A percentile compares a stretch with the other conserved stretches of the same genome.
These are phyloP conservation scores for Cyanoramphus novaezelandiae DNA, from an alignment of 2,113 vertebrate species.

Conservation along the genomic window DNA sequence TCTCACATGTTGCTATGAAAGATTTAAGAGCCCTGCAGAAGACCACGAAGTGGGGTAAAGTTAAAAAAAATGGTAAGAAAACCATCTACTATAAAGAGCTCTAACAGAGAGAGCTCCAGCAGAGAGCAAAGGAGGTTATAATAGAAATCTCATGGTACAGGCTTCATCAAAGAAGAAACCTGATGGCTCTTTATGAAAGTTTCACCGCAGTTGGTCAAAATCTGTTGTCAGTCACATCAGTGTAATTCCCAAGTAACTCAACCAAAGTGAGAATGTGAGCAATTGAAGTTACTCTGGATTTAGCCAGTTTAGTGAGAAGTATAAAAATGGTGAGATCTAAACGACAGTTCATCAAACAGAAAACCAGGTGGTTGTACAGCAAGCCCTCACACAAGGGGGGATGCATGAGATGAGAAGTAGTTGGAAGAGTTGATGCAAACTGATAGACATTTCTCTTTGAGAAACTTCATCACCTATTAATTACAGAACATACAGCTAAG, in stretches of 20 bases:
- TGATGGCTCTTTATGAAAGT: not conserved
- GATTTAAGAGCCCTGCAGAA: slow-evolving; percentile 8
- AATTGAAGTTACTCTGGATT: not conserved
- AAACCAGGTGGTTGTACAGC: not conserved
- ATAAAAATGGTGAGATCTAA: not conserved
- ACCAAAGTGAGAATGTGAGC: not conserved
- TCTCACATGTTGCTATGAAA: slow-evolving; percentile 11
- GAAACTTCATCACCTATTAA: not conserved
- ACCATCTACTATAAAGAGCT: not conserved
- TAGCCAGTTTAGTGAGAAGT: not conserved
- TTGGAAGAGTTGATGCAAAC: not conserved
- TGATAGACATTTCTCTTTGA: not conserved
- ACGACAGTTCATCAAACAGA: not conserved
- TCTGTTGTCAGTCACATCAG: not conserved
- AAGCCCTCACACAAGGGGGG: not conserved
- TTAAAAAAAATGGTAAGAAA: not conserved
- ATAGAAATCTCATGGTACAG: slow-evolving; percentile 25
- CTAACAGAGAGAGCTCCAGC: slow-evolving; percentile 5
- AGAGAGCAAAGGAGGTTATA: slow-evolving; percentile 21
- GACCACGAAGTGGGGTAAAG: not conserved
- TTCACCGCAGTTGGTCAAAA: not conserved
- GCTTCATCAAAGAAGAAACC: slow-evolving; percentile 21
- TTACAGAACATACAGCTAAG: not conserved
- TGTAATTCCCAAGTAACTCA: not conserved
- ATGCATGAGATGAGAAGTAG: not conserved